phyloP scores from a whole-genome alignment of 2,797 vertebrate genomes.

The Esox masquinongy region DNA sequence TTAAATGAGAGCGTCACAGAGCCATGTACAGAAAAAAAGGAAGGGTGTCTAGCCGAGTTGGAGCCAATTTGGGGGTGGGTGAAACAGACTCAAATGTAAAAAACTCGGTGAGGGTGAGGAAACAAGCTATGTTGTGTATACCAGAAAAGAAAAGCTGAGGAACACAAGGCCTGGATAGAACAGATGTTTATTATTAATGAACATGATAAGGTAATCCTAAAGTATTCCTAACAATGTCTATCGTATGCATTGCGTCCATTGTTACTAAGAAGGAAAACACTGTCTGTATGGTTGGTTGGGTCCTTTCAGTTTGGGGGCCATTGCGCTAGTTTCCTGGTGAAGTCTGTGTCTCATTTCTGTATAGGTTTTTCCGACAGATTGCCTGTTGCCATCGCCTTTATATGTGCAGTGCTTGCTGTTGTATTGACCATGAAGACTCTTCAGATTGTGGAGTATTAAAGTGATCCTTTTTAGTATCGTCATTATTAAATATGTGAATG shows the following conservation, averaged over 20 bases:
- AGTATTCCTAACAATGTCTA: too few species aligned
- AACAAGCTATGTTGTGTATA: neutral
- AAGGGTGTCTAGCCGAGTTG: slow-evolving; percentile 70
- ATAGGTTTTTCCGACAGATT: neutral
- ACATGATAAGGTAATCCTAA: neutral
- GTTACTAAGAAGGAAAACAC: too few species aligned
- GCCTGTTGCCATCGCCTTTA: neutral
- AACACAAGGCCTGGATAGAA: neutral
- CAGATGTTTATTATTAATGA: neutral
- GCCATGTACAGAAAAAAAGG: slow-evolving; percentile 69
- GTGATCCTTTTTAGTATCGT: neutral
- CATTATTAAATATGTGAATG: neutral
- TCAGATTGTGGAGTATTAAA: neutral
- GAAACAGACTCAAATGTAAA: slow-evolving; percentile 69
- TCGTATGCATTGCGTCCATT: too few species aligned
- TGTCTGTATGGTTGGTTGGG: too few species aligned
- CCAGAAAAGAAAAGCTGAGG: neutral
- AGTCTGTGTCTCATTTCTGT: neutral
- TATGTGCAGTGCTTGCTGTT: neutral
- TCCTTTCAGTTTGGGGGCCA: too few species aligned
- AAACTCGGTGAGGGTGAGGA: neutral
- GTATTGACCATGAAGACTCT: neutral
- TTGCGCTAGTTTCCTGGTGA: too few species aligned
- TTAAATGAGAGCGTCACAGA: slow-evolving; percentile 77
- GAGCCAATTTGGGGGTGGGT: slow-evolving; percentile 64